A percentile compares a stretch with the other conserved stretches of the same genome.
Conservation (phyloP, 2,797 vertebrate genomes). For the Sebastiscus albofasciatus region DNA sequence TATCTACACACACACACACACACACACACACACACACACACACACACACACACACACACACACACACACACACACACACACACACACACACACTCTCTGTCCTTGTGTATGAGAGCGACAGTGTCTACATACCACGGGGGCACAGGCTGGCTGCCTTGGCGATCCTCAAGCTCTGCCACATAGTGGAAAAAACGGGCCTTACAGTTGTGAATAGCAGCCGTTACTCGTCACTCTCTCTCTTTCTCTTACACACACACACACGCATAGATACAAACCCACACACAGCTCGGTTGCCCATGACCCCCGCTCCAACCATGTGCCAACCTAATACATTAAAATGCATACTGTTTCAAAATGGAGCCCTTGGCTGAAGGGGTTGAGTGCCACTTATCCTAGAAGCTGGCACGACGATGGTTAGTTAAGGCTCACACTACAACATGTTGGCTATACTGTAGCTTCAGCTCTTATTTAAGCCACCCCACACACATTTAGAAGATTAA, state of each 20-base stretch:
- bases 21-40: neutral
- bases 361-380: constrained; percentile 67
- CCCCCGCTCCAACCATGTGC: constrained; percentile 45
- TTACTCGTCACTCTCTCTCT: constrained; percentile 57
- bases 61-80: constrained; percentile 7
- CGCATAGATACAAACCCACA: neutral
- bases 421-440: constrained; percentile 37
- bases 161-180: constrained; percentile 74
- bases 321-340: constrained; percentile 75
- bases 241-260: neutral
- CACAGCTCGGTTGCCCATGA: constrained; percentile 36
- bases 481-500: constrained; percentile 68
- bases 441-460: constrained; percentile 24
- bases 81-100: constrained; percentile 1
- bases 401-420: constrained; percentile 54
- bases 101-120: constrained; percentile 64
- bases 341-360: constrained; percentile 74
- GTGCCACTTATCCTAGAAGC: constrained; percentile 70
- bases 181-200: constrained; percentile 67
- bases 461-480: constrained; percentile 38
- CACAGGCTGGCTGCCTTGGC: constrained; percentile 78
- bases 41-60: constrained; percentile 6
- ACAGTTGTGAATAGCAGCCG: constrained; percentile 76
- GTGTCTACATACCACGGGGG: constrained; percentile 79
- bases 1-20: constrained; percentile 10